phyloP scores from a whole-genome alignment of 1,140 invertebrate species.

The Physella acuta region DNA sequence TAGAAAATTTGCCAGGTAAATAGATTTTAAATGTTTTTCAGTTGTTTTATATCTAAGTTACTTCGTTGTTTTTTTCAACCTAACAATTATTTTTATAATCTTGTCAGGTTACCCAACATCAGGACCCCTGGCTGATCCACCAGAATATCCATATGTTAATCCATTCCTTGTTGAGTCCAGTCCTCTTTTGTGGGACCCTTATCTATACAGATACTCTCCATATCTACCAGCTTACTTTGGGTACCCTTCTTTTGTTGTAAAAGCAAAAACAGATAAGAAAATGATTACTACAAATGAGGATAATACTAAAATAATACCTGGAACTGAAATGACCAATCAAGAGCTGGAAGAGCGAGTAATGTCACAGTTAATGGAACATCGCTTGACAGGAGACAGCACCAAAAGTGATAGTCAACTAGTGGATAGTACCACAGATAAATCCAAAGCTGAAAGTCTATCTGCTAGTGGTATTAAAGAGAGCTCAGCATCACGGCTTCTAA shows the following conservation, averaged over 20 bases:
- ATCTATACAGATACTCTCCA: slow-evolving; percentile 31
- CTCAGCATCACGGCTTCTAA: slow-evolving; percentile 30
- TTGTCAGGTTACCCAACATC: slow-evolving; percentile 37
- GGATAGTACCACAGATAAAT: neutral
- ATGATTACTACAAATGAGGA: neutral
- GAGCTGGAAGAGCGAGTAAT: slow-evolving; percentile 48
- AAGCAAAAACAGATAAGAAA: slow-evolving; percentile 26
- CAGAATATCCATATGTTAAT: slow-evolving; percentile 31
- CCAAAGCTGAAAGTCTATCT: neutral
- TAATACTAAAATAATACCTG: slow-evolving; percentile 36
- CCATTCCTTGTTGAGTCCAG: slow-evolving; percentile 33
- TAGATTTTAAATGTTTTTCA: neutral
- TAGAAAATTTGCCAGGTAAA: slow-evolving; percentile 38
- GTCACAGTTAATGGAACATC: slow-evolving; percentile 42
- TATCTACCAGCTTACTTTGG: slow-evolving; percentile 33
- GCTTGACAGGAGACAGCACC: slow-evolving; percentile 23
- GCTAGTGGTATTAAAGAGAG: slow-evolving; percentile 4
- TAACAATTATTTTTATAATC: too few relatives aligned
- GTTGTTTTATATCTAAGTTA: neutral
- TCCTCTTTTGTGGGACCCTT: slow-evolving; percentile 17
- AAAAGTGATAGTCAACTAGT: slow-evolving; percentile 29
- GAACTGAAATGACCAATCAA: slow-evolving; percentile 43
- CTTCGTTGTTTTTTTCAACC: too few relatives aligned
- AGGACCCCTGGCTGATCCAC: slow-evolving; percentile 32
- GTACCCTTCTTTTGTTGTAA: slow-evolving; percentile 7